Conservation (phyloP, 2,797 vertebrate genomes). For the Propithecus perrieri region DNA sequence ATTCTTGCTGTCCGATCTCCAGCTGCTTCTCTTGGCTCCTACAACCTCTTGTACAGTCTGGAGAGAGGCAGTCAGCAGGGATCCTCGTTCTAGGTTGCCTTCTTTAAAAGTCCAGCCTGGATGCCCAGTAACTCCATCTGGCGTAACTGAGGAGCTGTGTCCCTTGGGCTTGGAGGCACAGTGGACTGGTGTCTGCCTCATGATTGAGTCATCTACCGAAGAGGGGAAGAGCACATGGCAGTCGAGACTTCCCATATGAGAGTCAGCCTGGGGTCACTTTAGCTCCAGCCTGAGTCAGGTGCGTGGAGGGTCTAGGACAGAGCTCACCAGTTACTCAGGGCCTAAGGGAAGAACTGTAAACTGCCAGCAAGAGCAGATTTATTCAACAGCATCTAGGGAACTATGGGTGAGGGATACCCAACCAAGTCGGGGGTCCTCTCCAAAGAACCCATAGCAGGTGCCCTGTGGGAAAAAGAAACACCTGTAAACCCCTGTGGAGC, state of each 20-base stretch:
- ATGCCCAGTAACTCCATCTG: not conserved
- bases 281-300: not conserved
- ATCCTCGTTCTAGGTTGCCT: not conserved
- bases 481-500: not conserved
- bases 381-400: not conserved
- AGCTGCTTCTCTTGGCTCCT: not conserved
- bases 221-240: not conserved
- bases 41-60: not conserved
- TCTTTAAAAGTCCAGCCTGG: not conserved
- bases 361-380: not conserved
- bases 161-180: not conserved
- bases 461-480: not conserved
- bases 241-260: not conserved
- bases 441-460: not conserved
- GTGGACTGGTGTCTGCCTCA: not conserved
- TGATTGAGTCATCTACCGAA: not conserved
- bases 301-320: not conserved
- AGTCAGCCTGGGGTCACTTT: not conserved
- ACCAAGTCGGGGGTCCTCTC: not conserved
- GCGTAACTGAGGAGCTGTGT: not conserved
- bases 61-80: not conserved
- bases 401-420: not conserved
- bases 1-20: not conserved
- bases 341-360: not conserved
- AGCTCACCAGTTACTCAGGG: not conserved